phyloP scores from a whole-genome alignment of 2,797 vertebrate species.

The Trachurus trachurus region DNA sequence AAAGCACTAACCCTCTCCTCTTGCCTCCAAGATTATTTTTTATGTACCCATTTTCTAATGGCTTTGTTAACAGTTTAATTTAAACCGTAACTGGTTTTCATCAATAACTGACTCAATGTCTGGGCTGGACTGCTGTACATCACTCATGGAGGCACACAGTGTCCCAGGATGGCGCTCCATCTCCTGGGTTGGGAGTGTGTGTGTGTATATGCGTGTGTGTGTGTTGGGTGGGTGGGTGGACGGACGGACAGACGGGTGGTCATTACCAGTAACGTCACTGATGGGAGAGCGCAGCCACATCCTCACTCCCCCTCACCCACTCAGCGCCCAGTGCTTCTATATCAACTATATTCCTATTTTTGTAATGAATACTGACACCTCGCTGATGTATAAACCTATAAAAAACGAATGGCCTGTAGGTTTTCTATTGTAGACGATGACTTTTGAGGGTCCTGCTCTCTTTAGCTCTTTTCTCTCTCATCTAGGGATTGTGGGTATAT shows the following conservation, averaged over 20 bases:
- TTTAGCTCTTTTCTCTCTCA: constrained; percentile 42
- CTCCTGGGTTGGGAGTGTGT: constrained; percentile 39
- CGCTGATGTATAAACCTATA: constrained; percentile 74
- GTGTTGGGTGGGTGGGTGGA: constrained; percentile 18
- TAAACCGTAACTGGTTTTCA: constrained; percentile 48
- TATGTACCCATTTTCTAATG: constrained; percentile 41
- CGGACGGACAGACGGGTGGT: constrained; percentile 1
- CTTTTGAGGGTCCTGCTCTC: constrained; percentile 58
- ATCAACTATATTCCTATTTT: constrained; percentile 86
- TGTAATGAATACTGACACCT: constrained; percentile 83
- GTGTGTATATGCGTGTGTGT: background rate
- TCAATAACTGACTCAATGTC: constrained; percentile 51
- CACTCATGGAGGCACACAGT: constrained; percentile 46
- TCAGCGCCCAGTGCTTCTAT: constrained; percentile 60
- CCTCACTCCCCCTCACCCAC: constrained; percentile 38
- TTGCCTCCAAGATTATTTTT: constrained; percentile 40
- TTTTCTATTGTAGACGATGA: constrained; percentile 78
- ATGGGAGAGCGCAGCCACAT: constrained; percentile 41
- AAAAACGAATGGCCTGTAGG: constrained; percentile 70
- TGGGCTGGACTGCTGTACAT: constrained; percentile 72
- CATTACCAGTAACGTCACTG: constrained; percentile 25
- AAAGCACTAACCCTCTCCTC: constrained; percentile 56
- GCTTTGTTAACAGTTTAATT: constrained; percentile 60
- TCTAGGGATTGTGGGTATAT: constrained; percentile 73
- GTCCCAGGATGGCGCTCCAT: constrained; percentile 30